phyloP scores from a whole-genome alignment of 1,140 invertebrate genomes.

The Brachionus manjavacas region DNA sequence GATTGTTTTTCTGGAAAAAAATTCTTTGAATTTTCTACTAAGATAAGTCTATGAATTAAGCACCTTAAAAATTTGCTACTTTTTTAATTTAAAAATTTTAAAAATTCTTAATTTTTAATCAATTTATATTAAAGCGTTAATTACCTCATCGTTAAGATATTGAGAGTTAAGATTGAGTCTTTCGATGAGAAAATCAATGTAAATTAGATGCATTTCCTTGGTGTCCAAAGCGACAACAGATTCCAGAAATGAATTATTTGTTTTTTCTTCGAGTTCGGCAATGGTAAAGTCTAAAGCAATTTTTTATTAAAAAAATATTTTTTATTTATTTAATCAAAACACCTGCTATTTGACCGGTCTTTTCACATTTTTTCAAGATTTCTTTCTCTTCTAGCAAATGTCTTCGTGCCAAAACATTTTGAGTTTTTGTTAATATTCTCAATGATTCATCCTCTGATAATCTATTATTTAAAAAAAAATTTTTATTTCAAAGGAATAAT shows the following conservation, averaged over 20 bases:
- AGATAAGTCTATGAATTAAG: background rate
- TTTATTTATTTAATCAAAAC: background rate
- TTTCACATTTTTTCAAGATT: constrained; percentile 29
- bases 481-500: background rate
- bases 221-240: background rate
- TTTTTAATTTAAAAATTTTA: too few relatives aligned
- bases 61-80: too few relatives aligned
- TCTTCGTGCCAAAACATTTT: constrained; percentile 6
- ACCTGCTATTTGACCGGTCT: constrained; percentile 28
- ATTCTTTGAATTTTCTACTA: background rate
- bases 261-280: constrained; percentile 22
- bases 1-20: too few relatives aligned
- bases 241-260: constrained; percentile 3
- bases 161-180: constrained; percentile 13
- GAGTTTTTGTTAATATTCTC: background rate
- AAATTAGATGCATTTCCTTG: constrained; percentile 25
- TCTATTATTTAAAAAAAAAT: background rate
- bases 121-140: background rate
- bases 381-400: constrained; percentile 2
- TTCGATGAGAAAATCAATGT: constrained; percentile 17
- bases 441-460: constrained; percentile 10
- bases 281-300: constrained; percentile 21
- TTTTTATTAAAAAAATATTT: background rate
- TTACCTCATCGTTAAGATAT: constrained; percentile 40
- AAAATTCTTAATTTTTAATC: background rate